Evolutionary conservation across 92 coral and sea anemone genomes (phyloP).

Genomic region (Pocillopora meandrina): DNA sequence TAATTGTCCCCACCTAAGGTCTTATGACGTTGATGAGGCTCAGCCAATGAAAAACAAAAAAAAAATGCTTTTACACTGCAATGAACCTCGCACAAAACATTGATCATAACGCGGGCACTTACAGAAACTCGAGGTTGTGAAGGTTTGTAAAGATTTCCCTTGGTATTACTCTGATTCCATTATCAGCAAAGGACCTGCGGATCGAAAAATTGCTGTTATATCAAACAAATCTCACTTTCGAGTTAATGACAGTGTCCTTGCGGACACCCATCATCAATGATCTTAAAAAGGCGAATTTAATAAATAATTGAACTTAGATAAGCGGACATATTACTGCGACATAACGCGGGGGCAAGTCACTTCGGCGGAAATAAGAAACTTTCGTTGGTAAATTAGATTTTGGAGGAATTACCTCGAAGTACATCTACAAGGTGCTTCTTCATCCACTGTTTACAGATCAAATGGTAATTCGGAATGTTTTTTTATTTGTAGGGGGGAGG

Average conservation of each 20-base stretch:
- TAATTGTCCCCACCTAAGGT: no score
- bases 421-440: no score
- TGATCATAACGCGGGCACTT: neutral
- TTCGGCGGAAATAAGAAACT: no score
- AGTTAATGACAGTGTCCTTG: neutral
- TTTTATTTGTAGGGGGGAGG: no score
- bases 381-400: no score
- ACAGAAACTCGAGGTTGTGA: slow-evolving; percentile 30
- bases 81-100: neutral
- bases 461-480: no score
- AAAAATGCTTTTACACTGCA: neutral
- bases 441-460: no score
- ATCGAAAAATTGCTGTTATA: neutral
- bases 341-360: no score
- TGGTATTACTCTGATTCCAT: slow-evolving; percentile 16
- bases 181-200: slow-evolving; percentile 37
- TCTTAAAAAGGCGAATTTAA: no score
- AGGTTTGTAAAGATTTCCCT: slow-evolving; percentile 13
- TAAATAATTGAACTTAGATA: neutral
- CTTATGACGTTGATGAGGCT: no score
- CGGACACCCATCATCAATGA: neutral
- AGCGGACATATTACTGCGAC: no score
- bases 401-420: no score
- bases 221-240: neutral
- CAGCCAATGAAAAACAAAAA: neutral